Conservation (phyloP, 2,888 invertebrate species). For the Tipula vernalis region DNA sequence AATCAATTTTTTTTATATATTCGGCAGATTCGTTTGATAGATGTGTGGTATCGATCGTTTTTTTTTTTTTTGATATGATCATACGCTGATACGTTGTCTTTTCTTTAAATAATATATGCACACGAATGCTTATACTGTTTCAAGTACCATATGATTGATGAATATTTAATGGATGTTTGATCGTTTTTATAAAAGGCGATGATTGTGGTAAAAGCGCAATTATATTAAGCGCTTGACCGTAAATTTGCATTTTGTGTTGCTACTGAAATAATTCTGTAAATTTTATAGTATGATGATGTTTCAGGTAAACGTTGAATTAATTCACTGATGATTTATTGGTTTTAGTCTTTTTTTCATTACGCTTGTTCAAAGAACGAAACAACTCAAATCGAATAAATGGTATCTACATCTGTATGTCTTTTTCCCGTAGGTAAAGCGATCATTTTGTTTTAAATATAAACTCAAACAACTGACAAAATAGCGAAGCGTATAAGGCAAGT, state of each 20-base stretch:
- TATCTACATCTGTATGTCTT: no score
- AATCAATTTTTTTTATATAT: background rate
- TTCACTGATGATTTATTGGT: no score
- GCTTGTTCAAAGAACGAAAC: no score
- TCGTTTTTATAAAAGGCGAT: background rate
- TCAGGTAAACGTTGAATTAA: no score
- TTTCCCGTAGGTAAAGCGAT: no score
- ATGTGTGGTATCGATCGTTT: background rate
- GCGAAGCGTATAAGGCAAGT: no score
- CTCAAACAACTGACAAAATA: no score
- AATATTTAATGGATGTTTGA: background rate
- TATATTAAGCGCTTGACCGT: background rate
- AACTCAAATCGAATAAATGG: no score
- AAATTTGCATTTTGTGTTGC: background rate
- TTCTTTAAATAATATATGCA: background rate
- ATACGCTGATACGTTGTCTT: background rate
- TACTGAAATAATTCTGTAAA: no score
- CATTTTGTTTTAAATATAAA: no score
- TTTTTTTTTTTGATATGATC: background rate
- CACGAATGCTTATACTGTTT: background rate
- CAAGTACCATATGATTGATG: background rate
- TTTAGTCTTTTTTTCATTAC: no score
- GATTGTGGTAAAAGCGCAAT: background rate
- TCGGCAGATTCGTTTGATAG: background rate
- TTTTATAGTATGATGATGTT: no score